Evolutionary conservation across 2,888 invertebrate genomes (phyloP).

Genomic region (Watsonalla binaria): DNA sequence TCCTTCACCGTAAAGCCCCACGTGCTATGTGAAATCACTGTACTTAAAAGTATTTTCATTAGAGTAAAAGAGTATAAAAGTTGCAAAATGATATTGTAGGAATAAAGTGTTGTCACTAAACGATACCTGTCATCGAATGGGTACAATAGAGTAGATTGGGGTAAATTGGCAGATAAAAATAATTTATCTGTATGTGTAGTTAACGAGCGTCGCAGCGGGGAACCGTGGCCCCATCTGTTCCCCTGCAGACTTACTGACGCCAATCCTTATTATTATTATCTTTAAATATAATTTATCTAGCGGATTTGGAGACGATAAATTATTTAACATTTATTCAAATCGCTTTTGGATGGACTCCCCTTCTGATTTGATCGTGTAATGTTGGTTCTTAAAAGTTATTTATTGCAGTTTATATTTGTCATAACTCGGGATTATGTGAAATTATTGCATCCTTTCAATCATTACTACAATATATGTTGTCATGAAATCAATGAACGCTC

Average conservation of each 20-base stretch:
- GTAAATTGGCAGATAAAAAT: conserved; percentile 75
- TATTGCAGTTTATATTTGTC: too few relatives aligned
- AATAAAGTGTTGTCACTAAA: conserved; percentile 35
- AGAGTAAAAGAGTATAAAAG: background rate
- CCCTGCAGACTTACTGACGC: conserved; percentile 60
- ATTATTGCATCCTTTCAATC: too few relatives aligned
- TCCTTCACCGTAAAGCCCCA: too few relatives aligned
- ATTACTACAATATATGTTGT: too few relatives aligned
- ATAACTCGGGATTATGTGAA: too few relatives aligned
- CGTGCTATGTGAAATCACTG: too few relatives aligned
- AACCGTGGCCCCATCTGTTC: conserved; percentile 49
- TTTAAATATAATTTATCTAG: conserved; percentile 10
- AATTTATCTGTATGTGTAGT: conserved; percentile 67
- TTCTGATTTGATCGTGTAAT: too few relatives aligned
- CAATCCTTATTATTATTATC: conserved; percentile 54
- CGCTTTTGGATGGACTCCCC: background rate
- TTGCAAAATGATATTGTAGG: conserved; percentile 8
- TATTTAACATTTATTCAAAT: background rate
- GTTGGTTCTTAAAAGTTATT: too few relatives aligned
- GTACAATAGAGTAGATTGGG: conserved; percentile 67
- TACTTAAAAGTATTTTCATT: too few relatives aligned
- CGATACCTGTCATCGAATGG: conserved; percentile 56
- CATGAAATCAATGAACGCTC: too few relatives aligned
- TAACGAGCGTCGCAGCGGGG: conserved; percentile 68
- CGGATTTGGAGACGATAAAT: conserved; percentile 2